Percentiles rank a stretch among this genome's conserved stretches.
These are phyloP conservation scores for Perithous albicinctus DNA, from an alignment of 2,888 invertebrate genomes.

Conservation along the genomic window DNA sequence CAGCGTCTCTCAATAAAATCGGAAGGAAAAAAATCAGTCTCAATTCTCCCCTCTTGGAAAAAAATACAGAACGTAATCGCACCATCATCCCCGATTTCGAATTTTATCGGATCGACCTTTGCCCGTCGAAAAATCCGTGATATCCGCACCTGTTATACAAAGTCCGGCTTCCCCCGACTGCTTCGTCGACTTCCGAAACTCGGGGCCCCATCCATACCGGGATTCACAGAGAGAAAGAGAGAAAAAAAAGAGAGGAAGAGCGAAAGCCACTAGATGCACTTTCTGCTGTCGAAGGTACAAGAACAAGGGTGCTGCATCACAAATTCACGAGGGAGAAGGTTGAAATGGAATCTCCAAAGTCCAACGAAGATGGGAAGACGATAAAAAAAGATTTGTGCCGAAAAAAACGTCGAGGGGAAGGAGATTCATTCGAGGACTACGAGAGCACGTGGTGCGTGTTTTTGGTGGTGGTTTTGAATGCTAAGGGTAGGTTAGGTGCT, in stretches of 20 bases:
- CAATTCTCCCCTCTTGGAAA: background rate
- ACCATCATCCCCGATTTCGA: conserved; percentile 45
- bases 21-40: conserved; percentile 8
- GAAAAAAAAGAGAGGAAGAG: too few relatives aligned
- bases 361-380: conserved; percentile 28
- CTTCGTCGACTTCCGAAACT: conserved; percentile 54
- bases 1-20: background rate
- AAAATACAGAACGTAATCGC: conserved; percentile 22
- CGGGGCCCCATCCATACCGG: conserved; percentile 22
- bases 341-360: background rate
- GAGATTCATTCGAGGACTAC: conserved; percentile 15
- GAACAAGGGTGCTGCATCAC: background rate
- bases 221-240: too few relatives aligned
- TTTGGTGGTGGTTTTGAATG: conserved; percentile 59
- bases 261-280: background rate
- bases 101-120: conserved; percentile 57
- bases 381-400: conserved; percentile 17
- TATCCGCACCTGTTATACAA: conserved; percentile 63
- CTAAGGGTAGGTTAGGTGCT: conserved; percentile 72
- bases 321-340: background rate
- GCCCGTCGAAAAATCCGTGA: conserved; percentile 51
- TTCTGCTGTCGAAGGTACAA: conserved; percentile 31
- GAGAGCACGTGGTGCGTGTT: conserved; percentile 59
- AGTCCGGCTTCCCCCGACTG: conserved; percentile 44
- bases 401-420: conserved; percentile 65